Evolutionary conservation across 1,140 invertebrate species (phyloP), one percentile per base, ranked within the genome.

Genomic region (Anthonomus grandis): DNA sequence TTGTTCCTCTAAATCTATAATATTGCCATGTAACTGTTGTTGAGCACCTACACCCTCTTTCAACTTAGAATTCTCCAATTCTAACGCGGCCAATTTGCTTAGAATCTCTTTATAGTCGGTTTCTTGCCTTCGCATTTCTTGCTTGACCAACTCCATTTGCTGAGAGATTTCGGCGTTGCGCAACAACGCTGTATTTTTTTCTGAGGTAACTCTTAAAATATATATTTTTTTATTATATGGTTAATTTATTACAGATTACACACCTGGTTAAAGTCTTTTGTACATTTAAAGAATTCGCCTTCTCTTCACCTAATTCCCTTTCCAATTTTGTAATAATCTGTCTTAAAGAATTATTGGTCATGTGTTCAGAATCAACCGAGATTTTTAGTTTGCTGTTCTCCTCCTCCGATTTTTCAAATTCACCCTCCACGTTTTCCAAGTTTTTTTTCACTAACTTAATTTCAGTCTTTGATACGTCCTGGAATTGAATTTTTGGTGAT

Each of bases 91-190:
- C 13, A 81, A 67, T 67, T 78, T 81, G 23, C 66, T 71, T 50
- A 77, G 70, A 17, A 81, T 67, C 4, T 83, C 81, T 9, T 70
- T 70, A n/a, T 79, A 72, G 64, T 87, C 84, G 0, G 70, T 70
- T 62, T 85, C 81, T 51, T 84, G 79, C 42, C 82, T 79, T 34
- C 84, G 79, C 63, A 86, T 79, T 52, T 88, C 81, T 59, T 87
- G 84, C 59, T 83, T 82, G 0, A 85, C 81, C 45, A 89, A 77
- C 70, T 90, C 86, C 48, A 87, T 79, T 48, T 88, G 85, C 68
- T 92, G 90, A 0, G 89, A 91, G 53, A 92, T 84, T 71, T 91
- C 85, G 3, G 90, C 90, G 70, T 91, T 93, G 21, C 89, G 79
- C 24, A 93, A 64, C 45, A 92, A 71, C 1, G 86, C 83, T 9